Base-by-base conservation (phyloP, 1,140 invertebrate species). In the Zophobas morio region DNA sequence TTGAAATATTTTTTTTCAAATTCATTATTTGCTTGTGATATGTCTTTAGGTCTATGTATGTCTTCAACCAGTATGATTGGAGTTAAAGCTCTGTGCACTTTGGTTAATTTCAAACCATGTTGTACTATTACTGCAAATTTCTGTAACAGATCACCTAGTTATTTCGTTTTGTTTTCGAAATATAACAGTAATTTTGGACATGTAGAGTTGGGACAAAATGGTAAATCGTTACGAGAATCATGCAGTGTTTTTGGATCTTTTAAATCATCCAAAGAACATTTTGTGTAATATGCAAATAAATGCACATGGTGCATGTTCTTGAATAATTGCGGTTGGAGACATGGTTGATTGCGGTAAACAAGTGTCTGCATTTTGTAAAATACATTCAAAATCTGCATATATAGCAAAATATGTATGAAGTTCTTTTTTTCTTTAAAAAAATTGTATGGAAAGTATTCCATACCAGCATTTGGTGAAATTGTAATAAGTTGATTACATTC, bases 181-280 rank as follows among this genome's bases (percentile, higher is more conserved):
- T 63, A 76, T 35, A 56, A 57, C 1, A 78, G 46, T 36, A 75
- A 72, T 76, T 76, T 78, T n/a, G 36, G 1, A 37, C 6, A 39
- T 54, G 33, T 76, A 34, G 36, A 54, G 37, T 70, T 70, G 36
- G 57, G 70, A 36, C 42, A 8, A 72, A 47, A 70, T 79, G 56
- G 89, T 87, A 20, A 34, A 78, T 89, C 86, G 76, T 84, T 87
- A 83, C 91, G 88, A 1, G n/a, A 3, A 81, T 90, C 84, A 84
- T 91, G 90, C 6, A 90, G 47, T 32, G 86, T 1, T 66, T 80
- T 79, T 54, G 84, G 83, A 82, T 85, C 85, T 74, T 84, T 78
- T 71, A 86, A 79, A 77, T 86, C 84, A 36, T 80, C 86, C 20
- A 20, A 20, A 20, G 20, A 20, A 20, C 20, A 20, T 20, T 20